These are phyloP conservation scores for Engraulis encrasicolus DNA, from an alignment of 2,113 vertebrate genomes.

Conservation along the genomic window DNA sequence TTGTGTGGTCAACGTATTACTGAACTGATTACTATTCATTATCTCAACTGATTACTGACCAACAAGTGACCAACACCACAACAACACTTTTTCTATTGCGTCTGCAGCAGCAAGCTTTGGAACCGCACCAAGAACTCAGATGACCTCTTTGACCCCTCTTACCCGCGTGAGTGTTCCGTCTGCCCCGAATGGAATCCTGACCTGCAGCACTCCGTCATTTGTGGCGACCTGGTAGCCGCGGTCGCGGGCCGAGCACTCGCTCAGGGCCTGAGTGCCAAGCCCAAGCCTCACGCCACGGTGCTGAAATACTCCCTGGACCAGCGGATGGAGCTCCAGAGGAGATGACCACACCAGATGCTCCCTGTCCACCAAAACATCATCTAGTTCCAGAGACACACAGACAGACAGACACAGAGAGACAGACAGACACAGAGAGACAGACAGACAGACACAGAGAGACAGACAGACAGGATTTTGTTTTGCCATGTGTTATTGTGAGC, in stretches of 20 bases:
- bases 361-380: constrained; percentile 45
- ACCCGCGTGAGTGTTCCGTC: constrained; percentile 53
- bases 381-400: constrained; percentile 31
- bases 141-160: background rate
- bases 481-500: background rate
- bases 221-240: constrained; percentile 38
- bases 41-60: background rate
- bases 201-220: constrained; percentile 44
- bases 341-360: constrained; percentile 52
- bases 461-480: background rate
- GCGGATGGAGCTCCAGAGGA: constrained; percentile 39
- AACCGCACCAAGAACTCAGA: background rate
- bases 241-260: constrained; percentile 29
- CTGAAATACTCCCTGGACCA: constrained; percentile 47
- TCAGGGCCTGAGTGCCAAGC: constrained; percentile 42
- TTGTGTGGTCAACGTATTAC: background rate
- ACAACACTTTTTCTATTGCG: background rate
- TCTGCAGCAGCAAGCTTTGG: background rate
- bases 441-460: background rate
- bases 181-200: constrained; percentile 52
- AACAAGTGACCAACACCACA: background rate
- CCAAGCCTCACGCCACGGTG: constrained; percentile 42
- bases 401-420: background rate
- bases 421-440: background rate
- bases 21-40: no score